Evolutionary conservation across 2,113 vertebrate species (phyloP).

Genomic region (Dinomys branickii): DNA sequence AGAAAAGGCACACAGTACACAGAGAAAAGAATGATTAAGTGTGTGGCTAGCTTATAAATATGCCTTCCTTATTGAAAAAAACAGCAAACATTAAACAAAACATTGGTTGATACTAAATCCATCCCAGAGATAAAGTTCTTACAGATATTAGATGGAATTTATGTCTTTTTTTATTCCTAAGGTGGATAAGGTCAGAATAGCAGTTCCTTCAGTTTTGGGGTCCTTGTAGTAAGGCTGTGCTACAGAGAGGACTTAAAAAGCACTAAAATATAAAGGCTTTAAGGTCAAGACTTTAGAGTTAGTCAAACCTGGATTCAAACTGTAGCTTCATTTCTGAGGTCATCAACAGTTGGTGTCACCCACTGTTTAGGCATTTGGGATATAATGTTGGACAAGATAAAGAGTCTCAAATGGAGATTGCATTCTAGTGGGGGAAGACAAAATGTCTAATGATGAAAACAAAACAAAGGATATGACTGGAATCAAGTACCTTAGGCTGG

Average conservation of each 20-base stretch:
- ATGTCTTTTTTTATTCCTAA: constrained; percentile 55
- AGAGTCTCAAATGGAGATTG: neutral
- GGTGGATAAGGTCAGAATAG: constrained; percentile 48
- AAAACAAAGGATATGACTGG: neutral
- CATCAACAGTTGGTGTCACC: constrained; percentile 13
- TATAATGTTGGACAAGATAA: neutral
- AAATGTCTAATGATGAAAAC: constrained; percentile 30
- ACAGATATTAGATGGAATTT: constrained; percentile 69
- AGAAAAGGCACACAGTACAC: constrained; percentile 60
- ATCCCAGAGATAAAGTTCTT: constrained; percentile 66
- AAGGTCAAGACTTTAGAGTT: constrained; percentile 33
- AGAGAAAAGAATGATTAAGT: constrained; percentile 67
- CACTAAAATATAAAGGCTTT: neutral
- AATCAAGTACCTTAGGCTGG: constrained; percentile 15
- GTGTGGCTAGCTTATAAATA: constrained; percentile 54
- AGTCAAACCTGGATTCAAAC: constrained; percentile 27
- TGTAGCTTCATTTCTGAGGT: neutral
- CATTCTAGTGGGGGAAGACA: neutral
- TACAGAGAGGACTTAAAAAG: constrained; percentile 23
- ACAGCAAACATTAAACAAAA: constrained; percentile 44
- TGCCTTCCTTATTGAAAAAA: constrained; percentile 29
- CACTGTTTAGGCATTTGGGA: neutral
- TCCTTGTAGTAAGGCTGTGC: neutral
- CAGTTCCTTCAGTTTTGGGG: constrained; percentile 26
- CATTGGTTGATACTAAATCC: constrained; percentile 62